Percentiles rank a stretch among this genome's conserved stretches.
Conservation (phyloP, 2,888 invertebrate genomes). For the Dendrolimus houi region DNA sequence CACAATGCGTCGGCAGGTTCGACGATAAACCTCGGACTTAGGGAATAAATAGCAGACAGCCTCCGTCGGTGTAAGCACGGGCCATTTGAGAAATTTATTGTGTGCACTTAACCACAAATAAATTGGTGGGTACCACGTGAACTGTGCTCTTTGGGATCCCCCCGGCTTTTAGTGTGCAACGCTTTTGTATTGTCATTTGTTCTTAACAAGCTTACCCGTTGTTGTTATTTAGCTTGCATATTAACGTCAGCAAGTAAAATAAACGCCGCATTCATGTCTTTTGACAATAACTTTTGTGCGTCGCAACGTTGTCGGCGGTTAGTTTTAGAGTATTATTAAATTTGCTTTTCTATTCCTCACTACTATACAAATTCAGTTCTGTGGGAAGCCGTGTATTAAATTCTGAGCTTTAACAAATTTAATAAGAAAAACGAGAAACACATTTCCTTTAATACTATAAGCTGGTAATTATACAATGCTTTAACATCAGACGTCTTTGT, state of each 20-base stretch:
- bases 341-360: no score
- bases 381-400: no score
- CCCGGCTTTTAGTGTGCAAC: constrained; percentile 32
- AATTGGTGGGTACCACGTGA: constrained; percentile 63
- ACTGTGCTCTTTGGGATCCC: constrained; percentile 33
- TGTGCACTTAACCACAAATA: constrained; percentile 74
- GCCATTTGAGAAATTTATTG: constrained; percentile 74
- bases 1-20: constrained; percentile 45
- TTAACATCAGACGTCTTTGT: no score
- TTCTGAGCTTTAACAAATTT: no score
- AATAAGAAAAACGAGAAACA: no score
- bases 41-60: constrained; percentile 69
- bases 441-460: no score
- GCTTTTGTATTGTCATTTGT: constrained; percentile 3
- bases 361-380: no score
- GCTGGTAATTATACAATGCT: no score
- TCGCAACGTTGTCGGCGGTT: no score
- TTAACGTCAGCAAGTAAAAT: background rate
- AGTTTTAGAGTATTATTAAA: no score
- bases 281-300: no score
- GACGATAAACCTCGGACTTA: constrained; percentile 53
- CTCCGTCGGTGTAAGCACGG: constrained; percentile 62
- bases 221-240: background rate
- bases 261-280: background rate
- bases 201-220: background rate